Percentiles rank a stretch among this genome's conserved stretches.
Evolutionary conservation across 2,888 invertebrate species (phyloP).

Genomic region (Drosophila sordidapex): DNA sequence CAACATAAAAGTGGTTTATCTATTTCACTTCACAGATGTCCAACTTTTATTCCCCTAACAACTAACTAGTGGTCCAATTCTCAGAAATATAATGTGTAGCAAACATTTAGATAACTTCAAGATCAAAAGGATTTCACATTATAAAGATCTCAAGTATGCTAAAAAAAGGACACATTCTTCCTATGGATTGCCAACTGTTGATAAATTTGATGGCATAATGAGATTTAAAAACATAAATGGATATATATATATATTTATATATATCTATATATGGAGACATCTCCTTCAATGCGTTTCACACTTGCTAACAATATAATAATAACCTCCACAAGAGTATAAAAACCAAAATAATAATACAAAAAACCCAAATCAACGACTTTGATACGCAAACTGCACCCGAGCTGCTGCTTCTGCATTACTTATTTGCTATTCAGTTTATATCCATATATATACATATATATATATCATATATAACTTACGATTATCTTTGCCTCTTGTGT

Average conservation of each 20-base stretch:
- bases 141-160: neutral
- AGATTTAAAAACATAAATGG: neutral
- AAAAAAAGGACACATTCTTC: neutral
- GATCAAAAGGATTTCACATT: neutral
- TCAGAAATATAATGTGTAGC: neutral
- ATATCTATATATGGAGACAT: neutral
- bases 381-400: constrained; percentile 81
- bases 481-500: neutral
- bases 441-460: neutral
- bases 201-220: neutral
- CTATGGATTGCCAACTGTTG: neutral
- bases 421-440: constrained; percentile 12
- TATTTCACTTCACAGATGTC: neutral
- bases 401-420: constrained; percentile 10
- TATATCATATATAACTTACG: constrained; percentile 1
- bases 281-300: neutral
- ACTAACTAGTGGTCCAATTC: neutral
- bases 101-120: neutral
- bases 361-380: constrained; percentile 1
- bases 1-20: neutral
- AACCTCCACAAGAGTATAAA: neutral
- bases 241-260: neutral
- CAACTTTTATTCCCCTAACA: neutral
- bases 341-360: neutral
- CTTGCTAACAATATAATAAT: neutral